Percentiles rank a stretch among this genome's conserved stretches.
phyloP scores from a whole-genome alignment of 2,797 vertebrate species.

The Eptatretus atami region DNA sequence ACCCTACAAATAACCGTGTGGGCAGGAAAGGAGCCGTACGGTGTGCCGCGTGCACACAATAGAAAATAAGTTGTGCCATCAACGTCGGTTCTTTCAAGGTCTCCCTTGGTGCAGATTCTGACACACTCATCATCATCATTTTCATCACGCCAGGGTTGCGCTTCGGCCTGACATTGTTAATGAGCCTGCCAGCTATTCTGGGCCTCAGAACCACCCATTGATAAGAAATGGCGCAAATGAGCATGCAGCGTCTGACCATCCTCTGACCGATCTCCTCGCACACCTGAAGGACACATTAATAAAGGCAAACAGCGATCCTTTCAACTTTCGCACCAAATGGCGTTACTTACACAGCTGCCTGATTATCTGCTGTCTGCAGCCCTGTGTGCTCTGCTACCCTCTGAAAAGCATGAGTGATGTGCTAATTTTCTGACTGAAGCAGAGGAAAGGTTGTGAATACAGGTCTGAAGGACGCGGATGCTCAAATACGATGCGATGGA shows the following conservation, averaged over 20 bases:
- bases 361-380: background rate
- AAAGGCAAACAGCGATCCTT: slow-evolving; percentile 5
- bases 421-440: slow-evolving; percentile 2
- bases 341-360: background rate
- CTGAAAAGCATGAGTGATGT: slow-evolving; percentile 5
- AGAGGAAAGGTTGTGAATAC: slow-evolving; percentile 1
- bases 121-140: background rate
- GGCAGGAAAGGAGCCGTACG: too few relatives aligned
- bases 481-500: too few relatives aligned
- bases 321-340: slow-evolving; percentile 4
- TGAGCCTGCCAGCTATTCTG: background rate
- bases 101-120: too few relatives aligned
- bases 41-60: too few relatives aligned
- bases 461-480: background rate
- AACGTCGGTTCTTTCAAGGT: too few relatives aligned
- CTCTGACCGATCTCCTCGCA: background rate
- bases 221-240: slow-evolving; percentile 4
- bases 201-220: background rate
- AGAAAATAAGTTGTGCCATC: too few relatives aligned
- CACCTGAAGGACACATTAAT: slow-evolving; percentile 5
- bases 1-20: too few relatives aligned
- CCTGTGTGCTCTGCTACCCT: slow-evolving; percentile 2
- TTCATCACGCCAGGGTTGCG: slow-evolving; percentile 1
- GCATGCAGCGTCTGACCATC: background rate
- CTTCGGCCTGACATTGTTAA: slow-evolving; percentile 1